Evolutionary conservation across 2,797 vertebrate species (phyloP).

Genomic region (Scyliorhinus canicula): DNA sequence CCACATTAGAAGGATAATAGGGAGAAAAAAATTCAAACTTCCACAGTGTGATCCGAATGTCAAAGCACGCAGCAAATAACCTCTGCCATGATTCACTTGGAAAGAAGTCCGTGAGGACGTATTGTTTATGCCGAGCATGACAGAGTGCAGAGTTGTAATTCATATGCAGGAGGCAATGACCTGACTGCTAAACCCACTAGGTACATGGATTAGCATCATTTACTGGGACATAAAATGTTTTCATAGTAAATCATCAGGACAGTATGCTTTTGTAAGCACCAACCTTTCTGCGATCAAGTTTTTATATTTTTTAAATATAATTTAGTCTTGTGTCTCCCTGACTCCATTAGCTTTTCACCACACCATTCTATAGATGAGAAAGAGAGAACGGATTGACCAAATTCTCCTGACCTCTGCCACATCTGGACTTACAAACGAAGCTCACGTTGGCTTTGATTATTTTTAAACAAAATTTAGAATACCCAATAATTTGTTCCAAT

Average conservation of each 20-base stretch:
- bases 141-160: slow-evolving; percentile 34
- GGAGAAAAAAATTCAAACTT: slow-evolving; percentile 16
- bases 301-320: not conserved
- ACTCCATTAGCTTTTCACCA: not conserved
- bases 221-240: slow-evolving; percentile 17
- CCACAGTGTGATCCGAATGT: slow-evolving; percentile 28
- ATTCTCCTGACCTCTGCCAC: not conserved
- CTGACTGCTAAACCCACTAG: slow-evolving; percentile 15
- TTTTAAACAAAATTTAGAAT: no score
- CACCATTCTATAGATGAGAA: not conserved
- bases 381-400: not conserved
- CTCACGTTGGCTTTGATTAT: not conserved
- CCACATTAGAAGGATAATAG: slow-evolving; percentile 10
- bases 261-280: not conserved
- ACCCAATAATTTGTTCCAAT: no score
- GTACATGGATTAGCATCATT: slow-evolving; percentile 38
- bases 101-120: slow-evolving; percentile 12
- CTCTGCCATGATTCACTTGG: slow-evolving; percentile 34
- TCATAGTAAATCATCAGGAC: slow-evolving; percentile 21
- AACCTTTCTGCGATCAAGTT: not conserved
- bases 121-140: slow-evolving; percentile 34
- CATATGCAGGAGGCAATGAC: slow-evolving; percentile 20
- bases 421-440: not conserved
- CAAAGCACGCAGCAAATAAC: slow-evolving; percentile 31
- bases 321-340: not conserved